Percentiles rank a stretch among this genome's conserved stretches.
phyloP scores from a whole-genome alignment of 2,797 vertebrate species.

The Okamejei kenojei region DNA sequence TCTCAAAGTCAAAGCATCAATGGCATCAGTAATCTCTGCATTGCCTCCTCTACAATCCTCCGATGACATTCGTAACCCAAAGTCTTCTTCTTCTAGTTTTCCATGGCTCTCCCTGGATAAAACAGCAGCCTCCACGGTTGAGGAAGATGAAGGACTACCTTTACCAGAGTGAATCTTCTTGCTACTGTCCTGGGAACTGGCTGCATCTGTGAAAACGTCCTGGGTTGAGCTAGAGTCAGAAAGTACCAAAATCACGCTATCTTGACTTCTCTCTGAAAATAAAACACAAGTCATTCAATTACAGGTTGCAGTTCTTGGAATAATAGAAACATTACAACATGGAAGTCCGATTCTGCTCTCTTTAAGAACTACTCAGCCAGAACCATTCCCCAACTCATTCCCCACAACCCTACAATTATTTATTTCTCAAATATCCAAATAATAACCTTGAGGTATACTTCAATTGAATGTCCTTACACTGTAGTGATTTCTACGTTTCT shows the following conservation, averaged over 20 bases:
- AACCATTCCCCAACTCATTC: too few species aligned
- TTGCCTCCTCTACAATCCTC: conserved; percentile 49
- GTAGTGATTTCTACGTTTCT: too few species aligned
- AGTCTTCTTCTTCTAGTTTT: conserved; percentile 61
- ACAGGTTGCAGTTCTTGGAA: neutral
- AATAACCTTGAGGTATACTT: too few species aligned
- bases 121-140: conserved; percentile 60
- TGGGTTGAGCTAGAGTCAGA: conserved; percentile 97
- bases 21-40: conserved; percentile 52
- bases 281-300: neutral
- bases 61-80: conserved; percentile 41
- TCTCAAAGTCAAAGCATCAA: conserved; percentile 55
- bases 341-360: too few species aligned
- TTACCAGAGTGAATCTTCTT: conserved; percentile 73
- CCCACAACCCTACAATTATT: too few species aligned
- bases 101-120: conserved; percentile 64
- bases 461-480: too few species aligned
- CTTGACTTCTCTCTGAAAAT: conserved; percentile 85
- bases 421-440: too few species aligned
- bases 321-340: too few species aligned
- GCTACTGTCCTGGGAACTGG: conserved; percentile 79
- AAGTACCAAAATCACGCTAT: conserved; percentile 83
- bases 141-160: conserved; percentile 49
- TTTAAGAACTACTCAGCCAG: too few species aligned
- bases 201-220: conserved; percentile 82